phyloP scores from a whole-genome alignment of 2,113 vertebrate species.

The Passer domesticus region DNA sequence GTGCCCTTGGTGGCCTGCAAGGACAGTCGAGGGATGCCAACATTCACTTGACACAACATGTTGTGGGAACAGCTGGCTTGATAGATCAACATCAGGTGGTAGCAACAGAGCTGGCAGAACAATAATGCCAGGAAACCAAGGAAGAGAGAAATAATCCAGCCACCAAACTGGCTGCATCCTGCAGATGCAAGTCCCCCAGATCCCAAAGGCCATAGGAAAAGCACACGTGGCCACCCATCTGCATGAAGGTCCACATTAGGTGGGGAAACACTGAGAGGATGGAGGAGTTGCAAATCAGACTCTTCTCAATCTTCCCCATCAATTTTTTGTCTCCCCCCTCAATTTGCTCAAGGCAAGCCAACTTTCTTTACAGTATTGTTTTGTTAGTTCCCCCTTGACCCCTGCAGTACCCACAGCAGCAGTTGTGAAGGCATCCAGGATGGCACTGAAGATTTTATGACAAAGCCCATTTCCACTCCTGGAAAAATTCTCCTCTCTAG shows the following conservation, averaged over 20 bases:
- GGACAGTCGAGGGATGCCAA: neutral
- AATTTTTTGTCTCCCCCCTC: neutral
- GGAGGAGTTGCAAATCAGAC: neutral
- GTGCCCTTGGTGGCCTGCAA: neutral
- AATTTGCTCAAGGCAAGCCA: neutral
- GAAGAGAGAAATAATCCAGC: neutral
- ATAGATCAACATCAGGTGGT: neutral
- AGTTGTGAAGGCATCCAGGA: neutral
- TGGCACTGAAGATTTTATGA: neutral
- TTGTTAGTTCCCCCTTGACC: neutral
- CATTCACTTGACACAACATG: neutral
- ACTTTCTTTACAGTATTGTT: neutral
- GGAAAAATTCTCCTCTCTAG: neutral
- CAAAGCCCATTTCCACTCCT: neutral
- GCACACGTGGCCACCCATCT: accelerated
- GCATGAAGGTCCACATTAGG: neutral
- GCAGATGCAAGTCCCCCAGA: neutral
- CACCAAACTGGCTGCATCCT: neutral
- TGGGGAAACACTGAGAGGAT: neutral
- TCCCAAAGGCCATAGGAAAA: neutral
- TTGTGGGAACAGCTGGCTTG: neutral
- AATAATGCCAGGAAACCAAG: neutral
- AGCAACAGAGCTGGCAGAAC: neutral
- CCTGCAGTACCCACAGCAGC: neutral
- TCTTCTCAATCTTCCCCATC: neutral